Evolutionary conservation across 2,888 invertebrate genomes (phyloP), one percentile per base, ranked within the genome.

Genomic region (Lithodes maja): DNA sequence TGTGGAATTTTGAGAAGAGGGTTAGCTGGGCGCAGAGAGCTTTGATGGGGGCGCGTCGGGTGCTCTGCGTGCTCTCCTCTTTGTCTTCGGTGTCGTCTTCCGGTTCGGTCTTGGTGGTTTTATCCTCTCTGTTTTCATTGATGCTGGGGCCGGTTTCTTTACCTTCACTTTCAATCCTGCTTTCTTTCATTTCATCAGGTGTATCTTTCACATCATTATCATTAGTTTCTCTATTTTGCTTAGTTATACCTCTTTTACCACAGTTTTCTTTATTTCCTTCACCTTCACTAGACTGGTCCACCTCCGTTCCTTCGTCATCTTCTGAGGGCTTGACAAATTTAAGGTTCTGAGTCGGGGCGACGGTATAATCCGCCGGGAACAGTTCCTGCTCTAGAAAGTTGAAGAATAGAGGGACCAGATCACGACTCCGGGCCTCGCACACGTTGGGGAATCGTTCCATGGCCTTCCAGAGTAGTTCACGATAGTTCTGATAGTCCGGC

Each of bases 341-440:
- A 2, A 90, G 85, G 54, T 91, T 79, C 78, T 91, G 89, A 3
- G 89, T 91, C 3, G 91, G 91, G 15, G 91, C 91, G 2, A 91
- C 61, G n/a, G 78, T 89, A 54, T 89, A 82, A 80, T 90, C 89
- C 80, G 74, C 81, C 68, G 83, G 87, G 74, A 90, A 89, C 74
- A 90, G 75, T 85, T 95, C 95, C 93, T 95, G 95, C 94, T 96
- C 95, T 86, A 97, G 95, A 93, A 98, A 98, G 90, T 95, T 95
- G 83, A 98, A 94, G 92, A 99, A 96, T n/a, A 98, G 93, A 2
- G 96, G 95, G 0, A 97, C 96, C 33, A 98, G 94, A 93, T 97
- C 96, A 82, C 96, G 95, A 92, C 98, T 98, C 93, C 96, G 97
- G 0, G 96, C 94, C 94, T 98, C 98, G 92, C 96, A 96, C 12